Base-by-base conservation (phyloP, 1,140 invertebrate species). In the Brachionus calyciflorus region DNA sequence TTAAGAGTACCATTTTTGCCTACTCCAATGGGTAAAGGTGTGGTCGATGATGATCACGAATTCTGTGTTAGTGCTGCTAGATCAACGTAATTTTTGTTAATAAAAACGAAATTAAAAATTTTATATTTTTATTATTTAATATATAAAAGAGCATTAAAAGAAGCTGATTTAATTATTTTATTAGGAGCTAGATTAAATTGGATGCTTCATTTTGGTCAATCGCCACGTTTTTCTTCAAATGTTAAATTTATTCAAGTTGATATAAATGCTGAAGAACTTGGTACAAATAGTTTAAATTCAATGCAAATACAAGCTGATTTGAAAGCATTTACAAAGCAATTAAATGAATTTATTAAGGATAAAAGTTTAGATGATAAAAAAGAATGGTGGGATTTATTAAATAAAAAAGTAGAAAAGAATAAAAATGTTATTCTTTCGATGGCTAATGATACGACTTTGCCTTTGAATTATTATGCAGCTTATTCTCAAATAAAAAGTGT, bases 21-120 rank as follows among this genome's bases (percentile, higher is more conserved):
- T 1, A 96, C 93, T 14, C 94, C 95, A 1, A 97, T 98, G 93
- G 95, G 92, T 79, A 98, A 97, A 87, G 95, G 94, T 41, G 92
- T 96, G 1, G 89, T 96, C 9, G 87, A 92, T 0, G 95, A 98
- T 83, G 87, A 87, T 14, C 90, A 93, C 78, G 78, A 84, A 1
- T 87, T 89, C 76, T 93, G 91, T 84, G 91, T 96, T 3, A 89
- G 90, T 2, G 88, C 92, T 17, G 93, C 94, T 1, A 88, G 95
- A 77, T 95, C 94, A 48, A 86, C 79, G 85, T 87, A 76, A 44
- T 28, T 40, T 76, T 7, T 70, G 19, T 12, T 4, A 28, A 37
- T 9, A n/a, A 28, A 14, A 49, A 80, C 57, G n/a, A 26, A 28
- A 37, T 21, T 33, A 17, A 24, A 33, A 1, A 4, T 70, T 5